Base-by-base conservation (phyloP, 2,797 vertebrate genomes). In the Antennarius maculatus region DNA sequence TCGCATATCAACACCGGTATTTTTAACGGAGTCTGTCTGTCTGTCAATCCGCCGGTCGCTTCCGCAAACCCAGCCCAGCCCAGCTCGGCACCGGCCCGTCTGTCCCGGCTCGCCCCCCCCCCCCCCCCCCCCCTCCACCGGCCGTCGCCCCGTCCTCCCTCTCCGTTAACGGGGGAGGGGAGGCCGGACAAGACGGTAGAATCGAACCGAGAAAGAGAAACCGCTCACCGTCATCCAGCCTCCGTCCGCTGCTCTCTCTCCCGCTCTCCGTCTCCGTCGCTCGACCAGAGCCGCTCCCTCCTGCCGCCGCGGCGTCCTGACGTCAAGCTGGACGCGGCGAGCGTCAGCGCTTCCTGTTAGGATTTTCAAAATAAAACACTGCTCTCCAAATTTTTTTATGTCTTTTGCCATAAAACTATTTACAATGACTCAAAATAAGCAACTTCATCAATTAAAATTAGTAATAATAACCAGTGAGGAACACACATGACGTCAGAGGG, bases 211-310 rank as follows among this genome's bases (percentile, higher is more conserved):
- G n/a, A 54, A 42, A 66, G 62, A 80, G 56, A 76, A 76, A 68
- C 47, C 65, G 86, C 90, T 91, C 62, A 90, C 90, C 55, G 69
- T 88, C 88, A 88, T 87, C 79, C 83, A 83, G 74, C 78, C 83
- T 86, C 76, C 71, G 46, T 65, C 71, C 79, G 39, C 73, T 74
- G 76, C 84, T 62, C 78, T 43, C 61, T 60, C 69, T 54, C 55
- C 49, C 57, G 12, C 62, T 76, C 11, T 76, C 10, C 4, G 59
- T 75, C 29, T 65, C 52, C 45, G 80, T 84, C 79, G 76, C 87
- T 88, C 87, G 1, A 68, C 10, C 88, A 74, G 79, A 89, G 88
- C 90, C 90, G 88, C 90, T 91, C 90, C 90, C 90, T 91, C 85
- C 83, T 85, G 85, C 84, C 41, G 75, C 64, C 65, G 55, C 71